Evolutionary conservation across 2,797 vertebrate species (phyloP), one percentile per base, ranked within the genome.

Genomic region (Percopsis omiscomaycus): DNA sequence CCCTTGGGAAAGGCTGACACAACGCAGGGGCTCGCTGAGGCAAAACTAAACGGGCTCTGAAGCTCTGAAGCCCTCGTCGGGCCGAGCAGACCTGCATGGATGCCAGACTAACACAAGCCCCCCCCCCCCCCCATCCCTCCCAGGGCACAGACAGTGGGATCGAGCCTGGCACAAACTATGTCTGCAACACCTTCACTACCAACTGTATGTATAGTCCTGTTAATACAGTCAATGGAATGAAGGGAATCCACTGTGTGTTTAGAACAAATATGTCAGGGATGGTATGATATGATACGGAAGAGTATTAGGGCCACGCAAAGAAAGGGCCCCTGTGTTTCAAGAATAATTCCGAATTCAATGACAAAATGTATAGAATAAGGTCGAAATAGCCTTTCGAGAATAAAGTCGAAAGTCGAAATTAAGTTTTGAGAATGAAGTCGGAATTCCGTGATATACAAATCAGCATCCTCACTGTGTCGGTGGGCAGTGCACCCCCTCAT

Each of bases 1-100:
- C 79, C 82, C 84, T 86, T 91, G 91, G 89, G 89, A 92, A 92
- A 91, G 87, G 87, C 88, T 85, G 87, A 91, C 85, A 84, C 82
- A 78, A 87, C 75, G 77, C 86, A 64, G 80, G 37, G 37, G 81
- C 79, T 79, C 83, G 76, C 72, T 85, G 81, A 89, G 74, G 84
- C 84, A 83, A 83, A 89, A 89, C 73, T 88, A 88, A 93, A 75
- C 68, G 46, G 79, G 64, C 78, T 82, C 86, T 54, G 75, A 67
- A 82, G 79, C 77, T 82, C 86, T 54, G 75, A 67, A 82, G 79
- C 77, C 78, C 74, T 79, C 15, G n/a, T 30, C 29, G 46, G 71
- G 63, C 61, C n/a, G 52, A 68, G 68, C 76, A 80, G 79, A 64
- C 65, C 69, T 60, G 50, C 16, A 61, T 70, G 73, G 80, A 79